Base-by-base conservation (phyloP, 2,113 vertebrate genomes). In the Hemiprocne comata region DNA sequence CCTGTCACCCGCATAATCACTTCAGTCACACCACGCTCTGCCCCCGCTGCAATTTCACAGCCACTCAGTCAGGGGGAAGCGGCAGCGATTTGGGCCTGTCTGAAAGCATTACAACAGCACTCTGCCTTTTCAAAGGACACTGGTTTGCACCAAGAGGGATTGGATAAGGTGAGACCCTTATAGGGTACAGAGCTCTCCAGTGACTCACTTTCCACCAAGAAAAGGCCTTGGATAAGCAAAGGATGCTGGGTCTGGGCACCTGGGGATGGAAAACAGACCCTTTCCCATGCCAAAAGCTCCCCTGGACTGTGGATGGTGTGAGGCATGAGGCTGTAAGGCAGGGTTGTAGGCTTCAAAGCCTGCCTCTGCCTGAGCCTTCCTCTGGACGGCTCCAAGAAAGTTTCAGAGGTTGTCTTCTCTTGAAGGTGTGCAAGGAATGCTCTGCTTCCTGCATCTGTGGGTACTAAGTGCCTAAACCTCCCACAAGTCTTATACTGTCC, bases 31-130 rank as follows among this genome's bases (percentile, higher is more conserved):
- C 74, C 66, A 67, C 0, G 1, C 40, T 94, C 94, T 85, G 53
- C 71, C 93, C 93, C 78, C 62, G 1, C 86, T 40, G 89, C 62
- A 91, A 96, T 97, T 95, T 95, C 93, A 90, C n/a, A 9, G 89
- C 66, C 6, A 1, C 89, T 94, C 57, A 6, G 70, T 88, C 55
- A 55, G 90, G 34, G 84, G 54, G 60, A 94, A 96, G 94, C 95
- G 89, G n/a, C 66, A 76, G 42, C 2, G 4, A 60, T 93, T 46
- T 74, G 86, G 53, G 36, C 62, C 96, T 84, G 66, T 91, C 89
- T 93, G 81, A 60, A 89, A 86, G 48, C 18, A 7, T 74, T 76
- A 87, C 29, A 42, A 15, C 26, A 5, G 38, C 2, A 0, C 2
- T 0, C 36, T 92, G 86, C 65, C 71, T 77, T 84, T 73, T 57